These are phyloP conservation scores for Lordiphosa clarofinis DNA, from an alignment of 1,140 invertebrate species.

Conservation along the genomic window DNA sequence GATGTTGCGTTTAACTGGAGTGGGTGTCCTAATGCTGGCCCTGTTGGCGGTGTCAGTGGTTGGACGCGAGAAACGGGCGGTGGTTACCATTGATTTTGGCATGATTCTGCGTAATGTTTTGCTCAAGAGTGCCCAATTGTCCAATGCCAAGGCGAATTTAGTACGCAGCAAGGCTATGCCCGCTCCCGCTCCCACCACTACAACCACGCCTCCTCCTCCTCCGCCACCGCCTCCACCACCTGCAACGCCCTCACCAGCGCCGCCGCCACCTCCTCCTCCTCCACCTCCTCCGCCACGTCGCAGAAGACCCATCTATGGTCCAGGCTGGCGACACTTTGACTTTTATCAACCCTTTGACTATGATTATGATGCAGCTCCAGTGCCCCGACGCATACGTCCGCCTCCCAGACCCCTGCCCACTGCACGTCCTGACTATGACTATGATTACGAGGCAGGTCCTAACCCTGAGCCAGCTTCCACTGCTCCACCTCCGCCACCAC, in stretches of 20 bases:
- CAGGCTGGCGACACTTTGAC: constrained; percentile 3
- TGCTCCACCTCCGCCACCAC: constrained; percentile 8
- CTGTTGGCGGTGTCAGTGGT: constrained; percentile 5
- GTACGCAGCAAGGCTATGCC: constrained; percentile 23
- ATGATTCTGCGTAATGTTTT: constrained; percentile 51
- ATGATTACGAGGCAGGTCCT: not conserved
- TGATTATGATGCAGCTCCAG: constrained; percentile 37
- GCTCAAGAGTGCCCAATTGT: constrained; percentile 58
- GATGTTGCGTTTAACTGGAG: constrained; percentile 32
- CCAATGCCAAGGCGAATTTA: constrained; percentile 44
- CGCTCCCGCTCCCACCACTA: constrained; percentile 23
- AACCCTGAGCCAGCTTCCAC: not conserved
- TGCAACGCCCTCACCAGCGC: not conserved
- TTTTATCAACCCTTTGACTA: constrained; percentile 28
- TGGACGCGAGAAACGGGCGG: constrained; percentile 18
- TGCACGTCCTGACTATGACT: constrained; percentile 4
- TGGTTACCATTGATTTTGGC: constrained; percentile 59
- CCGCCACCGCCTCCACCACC: constrained; percentile 5
- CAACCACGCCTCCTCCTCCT: constrained; percentile 7
- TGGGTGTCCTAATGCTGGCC: constrained; percentile 12
- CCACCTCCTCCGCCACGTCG: constrained; percentile 15
- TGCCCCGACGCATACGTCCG: constrained; percentile 3
- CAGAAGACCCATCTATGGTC: constrained; percentile 5
- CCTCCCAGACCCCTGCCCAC: constrained; percentile 4
- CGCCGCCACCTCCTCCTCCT: constrained; percentile 11